Percentiles rank a stretch among this genome's conserved stretches.
phyloP scores from a whole-genome alignment of 2,797 vertebrate genomes.

The Poeciliopsis turneri region DNA sequence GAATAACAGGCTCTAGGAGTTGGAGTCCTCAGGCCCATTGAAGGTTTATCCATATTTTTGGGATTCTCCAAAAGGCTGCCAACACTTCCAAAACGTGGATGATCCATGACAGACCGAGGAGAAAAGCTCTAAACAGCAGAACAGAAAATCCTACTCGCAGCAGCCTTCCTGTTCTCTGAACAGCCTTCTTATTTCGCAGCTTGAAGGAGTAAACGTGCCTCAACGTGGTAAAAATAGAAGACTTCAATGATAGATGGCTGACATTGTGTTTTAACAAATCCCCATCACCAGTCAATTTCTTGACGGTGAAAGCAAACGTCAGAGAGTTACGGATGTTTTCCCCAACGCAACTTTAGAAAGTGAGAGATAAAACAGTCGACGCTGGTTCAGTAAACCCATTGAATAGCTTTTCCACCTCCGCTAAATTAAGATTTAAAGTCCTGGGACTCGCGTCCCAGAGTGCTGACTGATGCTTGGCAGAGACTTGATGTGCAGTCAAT shows the following conservation, averaged over 20 bases:
- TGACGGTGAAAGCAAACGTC: neutral
- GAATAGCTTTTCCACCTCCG: neutral
- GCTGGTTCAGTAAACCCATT: neutral
- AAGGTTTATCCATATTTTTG: neutral
- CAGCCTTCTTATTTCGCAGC: neutral
- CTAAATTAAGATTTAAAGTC: constrained; percentile 1
- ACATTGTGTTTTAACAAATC: neutral
- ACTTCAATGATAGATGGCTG: neutral
- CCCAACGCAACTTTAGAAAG: neutral
- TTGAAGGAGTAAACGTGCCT: neutral
- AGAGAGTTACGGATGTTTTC: neutral
- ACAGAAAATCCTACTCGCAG: neutral
- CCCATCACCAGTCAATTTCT: neutral
- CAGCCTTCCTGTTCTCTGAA: neutral
- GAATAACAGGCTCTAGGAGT: neutral
- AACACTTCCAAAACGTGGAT: neutral
- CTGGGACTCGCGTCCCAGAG: neutral
- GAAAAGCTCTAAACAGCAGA: neutral
- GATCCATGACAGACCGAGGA: neutral
- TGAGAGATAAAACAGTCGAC: neutral
- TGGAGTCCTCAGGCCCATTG: neutral
- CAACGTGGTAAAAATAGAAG: neutral
- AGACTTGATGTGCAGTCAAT: neutral
- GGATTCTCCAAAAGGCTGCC: neutral
- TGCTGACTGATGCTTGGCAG: neutral